Conservation (phyloP, 1,140 invertebrate species). For the Goniozus legneri region DNA sequence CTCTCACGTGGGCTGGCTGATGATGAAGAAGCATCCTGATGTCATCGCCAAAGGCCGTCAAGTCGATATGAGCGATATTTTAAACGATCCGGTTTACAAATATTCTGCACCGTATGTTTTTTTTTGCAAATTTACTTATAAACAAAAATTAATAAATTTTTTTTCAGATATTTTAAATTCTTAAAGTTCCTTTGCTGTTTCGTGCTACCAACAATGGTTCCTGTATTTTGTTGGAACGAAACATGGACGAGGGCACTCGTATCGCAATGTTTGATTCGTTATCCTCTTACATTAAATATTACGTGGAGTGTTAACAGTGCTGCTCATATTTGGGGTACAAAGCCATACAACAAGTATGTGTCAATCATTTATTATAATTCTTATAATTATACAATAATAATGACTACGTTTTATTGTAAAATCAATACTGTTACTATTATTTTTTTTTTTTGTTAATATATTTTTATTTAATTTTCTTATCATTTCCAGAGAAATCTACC, state of each 20-base stretch:
- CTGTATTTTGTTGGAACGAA: constrained; percentile 66
- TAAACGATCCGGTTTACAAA: constrained; percentile 70
- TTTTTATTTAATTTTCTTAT: background rate
- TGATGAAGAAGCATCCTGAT: constrained; percentile 80
- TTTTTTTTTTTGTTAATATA: no score
- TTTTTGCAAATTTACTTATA: background rate
- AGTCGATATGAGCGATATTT: constrained; percentile 77
- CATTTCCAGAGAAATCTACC: constrained; percentile 61
- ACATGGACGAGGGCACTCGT: constrained; percentile 54
- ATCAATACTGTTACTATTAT: background rate
- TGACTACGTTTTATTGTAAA: background rate
- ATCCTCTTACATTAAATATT: constrained; percentile 61
- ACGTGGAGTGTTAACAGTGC: constrained; percentile 80
- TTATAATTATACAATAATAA: no score
- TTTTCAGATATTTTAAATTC: constrained; percentile 65
- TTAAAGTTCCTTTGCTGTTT: constrained; percentile 71
- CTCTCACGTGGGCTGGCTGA: constrained; percentile 86
- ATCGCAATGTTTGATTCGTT: constrained; percentile 60
- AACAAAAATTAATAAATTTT: constrained; percentile 3
- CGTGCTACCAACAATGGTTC: constrained; percentile 69
- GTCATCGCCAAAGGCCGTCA: constrained; percentile 68
- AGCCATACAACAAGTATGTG: constrained; percentile 71
- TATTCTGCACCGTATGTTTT: background rate
- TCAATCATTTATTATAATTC: background rate
- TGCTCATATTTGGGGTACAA: constrained; percentile 71